Conservation (phyloP, 2,888 invertebrate species). For the Dryadula phaetusa region DNA sequence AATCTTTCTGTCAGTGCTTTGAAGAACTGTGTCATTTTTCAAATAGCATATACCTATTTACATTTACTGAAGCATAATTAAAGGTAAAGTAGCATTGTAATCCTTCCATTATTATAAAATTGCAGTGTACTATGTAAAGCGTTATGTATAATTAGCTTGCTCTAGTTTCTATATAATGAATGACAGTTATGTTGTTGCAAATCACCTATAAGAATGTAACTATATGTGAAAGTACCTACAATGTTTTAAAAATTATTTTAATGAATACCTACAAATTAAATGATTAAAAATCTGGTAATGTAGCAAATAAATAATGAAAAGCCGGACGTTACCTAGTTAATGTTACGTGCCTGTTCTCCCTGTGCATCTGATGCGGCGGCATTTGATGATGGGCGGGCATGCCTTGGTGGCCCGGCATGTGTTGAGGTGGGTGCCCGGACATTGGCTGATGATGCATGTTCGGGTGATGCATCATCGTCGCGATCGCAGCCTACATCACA, state of each 20-base stretch:
- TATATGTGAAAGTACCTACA: conserved; percentile 19
- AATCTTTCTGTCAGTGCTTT: neutral
- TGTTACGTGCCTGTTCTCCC: conserved; percentile 85
- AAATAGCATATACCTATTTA: neutral
- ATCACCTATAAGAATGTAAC: conserved; percentile 36
- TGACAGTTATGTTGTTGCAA: conserved; percentile 18
- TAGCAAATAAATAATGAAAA: conserved; percentile 65
- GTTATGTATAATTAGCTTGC: conserved; percentile 11
- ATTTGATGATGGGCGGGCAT: conserved; percentile 84
- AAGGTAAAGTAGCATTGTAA: neutral
- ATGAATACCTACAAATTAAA: conserved; percentile 1
- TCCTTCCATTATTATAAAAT: neutral
- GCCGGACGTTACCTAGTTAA: conserved; percentile 78
- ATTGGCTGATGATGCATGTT: conserved; percentile 84
- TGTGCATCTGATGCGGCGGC: conserved; percentile 87
- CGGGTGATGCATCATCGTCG: conserved; percentile 84
- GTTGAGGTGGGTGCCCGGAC: conserved; percentile 81
- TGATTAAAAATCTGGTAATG: conserved; percentile 7
- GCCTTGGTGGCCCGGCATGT: conserved; percentile 75
- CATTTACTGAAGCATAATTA: neutral
- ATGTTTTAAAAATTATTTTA: neutral
- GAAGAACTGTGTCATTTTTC: neutral
- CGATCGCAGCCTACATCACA: conserved; percentile 67
- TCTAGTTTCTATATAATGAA: conserved; percentile 22
- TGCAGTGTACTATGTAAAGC: neutral